Percentiles rank a stretch among this genome's conserved stretches.
phyloP scores from a whole-genome alignment of 2,888 invertebrate species.

The Rotaria socialis region DNA sequence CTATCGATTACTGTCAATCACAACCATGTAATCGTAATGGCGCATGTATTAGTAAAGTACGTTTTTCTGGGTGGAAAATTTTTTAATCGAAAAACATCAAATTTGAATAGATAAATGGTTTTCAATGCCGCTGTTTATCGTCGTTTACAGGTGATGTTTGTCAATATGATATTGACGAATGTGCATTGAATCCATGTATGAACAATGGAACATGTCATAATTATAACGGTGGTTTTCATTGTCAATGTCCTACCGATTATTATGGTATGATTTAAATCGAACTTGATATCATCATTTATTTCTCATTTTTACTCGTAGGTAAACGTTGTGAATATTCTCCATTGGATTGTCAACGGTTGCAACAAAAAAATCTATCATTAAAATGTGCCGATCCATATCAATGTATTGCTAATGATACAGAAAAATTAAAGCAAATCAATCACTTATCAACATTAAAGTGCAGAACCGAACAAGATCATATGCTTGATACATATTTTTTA shows the following conservation, averaged over 20 bases:
- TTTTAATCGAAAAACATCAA: not conserved
- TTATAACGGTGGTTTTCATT: slow-evolving; percentile 12
- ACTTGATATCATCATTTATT: not conserved
- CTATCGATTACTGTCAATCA: not conserved
- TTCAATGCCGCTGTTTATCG: not conserved
- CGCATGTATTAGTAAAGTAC: not conserved
- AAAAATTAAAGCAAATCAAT: slow-evolving; percentile 16
- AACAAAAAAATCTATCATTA: not conserved
- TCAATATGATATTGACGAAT: slow-evolving; percentile 27
- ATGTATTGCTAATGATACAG: slow-evolving; percentile 12
- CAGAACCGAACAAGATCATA: not conserved
- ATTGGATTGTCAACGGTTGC: not conserved
- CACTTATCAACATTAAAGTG: not conserved
- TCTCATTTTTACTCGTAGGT: not conserved
- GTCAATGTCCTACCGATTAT: not conserved
- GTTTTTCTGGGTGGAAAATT: too few relatives aligned
- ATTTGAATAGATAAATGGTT: not conserved
- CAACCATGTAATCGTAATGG: slow-evolving; percentile 21
- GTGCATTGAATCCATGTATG: not conserved
- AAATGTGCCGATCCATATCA: not conserved
- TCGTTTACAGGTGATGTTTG: not conserved
- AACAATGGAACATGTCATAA: slow-evolving; percentile 1
- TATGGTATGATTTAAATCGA: not conserved
- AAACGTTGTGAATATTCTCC: not conserved
- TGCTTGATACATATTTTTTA: slow-evolving; percentile 2